phyloP scores from a whole-genome alignment of 2,113 vertebrate genomes.

The Suricata suricatta region DNA sequence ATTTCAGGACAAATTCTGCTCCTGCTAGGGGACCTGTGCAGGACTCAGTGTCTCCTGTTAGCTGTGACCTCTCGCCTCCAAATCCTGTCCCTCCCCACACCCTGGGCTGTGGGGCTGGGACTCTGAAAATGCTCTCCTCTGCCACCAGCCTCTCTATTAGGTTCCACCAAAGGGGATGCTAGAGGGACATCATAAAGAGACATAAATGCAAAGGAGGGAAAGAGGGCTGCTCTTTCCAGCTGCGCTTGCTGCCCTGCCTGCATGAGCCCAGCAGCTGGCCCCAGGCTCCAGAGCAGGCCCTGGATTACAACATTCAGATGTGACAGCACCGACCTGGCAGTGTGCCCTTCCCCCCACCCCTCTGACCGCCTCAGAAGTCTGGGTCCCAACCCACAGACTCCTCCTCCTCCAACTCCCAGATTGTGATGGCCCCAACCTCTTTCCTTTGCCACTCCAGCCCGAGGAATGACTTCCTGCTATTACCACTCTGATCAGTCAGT shows the following conservation, averaged over 20 bases:
- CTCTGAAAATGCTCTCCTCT: not conserved
- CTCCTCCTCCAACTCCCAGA: not conserved
- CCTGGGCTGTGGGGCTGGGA: not conserved
- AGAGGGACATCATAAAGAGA: not conserved
- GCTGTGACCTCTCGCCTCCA: not conserved
- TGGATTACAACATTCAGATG: not conserved
- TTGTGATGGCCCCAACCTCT: not conserved
- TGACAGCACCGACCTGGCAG: not conserved
- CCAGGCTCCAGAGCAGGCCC: not conserved
- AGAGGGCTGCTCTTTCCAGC: not conserved
- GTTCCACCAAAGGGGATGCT: not conserved
- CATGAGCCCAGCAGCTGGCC: not conserved
- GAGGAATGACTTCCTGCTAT: not conserved
- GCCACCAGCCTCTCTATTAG: not conserved
- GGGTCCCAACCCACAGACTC: not conserved
- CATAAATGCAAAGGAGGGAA: not conserved
- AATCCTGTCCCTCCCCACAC: no score
- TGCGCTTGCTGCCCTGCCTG: not conserved
- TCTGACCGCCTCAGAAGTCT: not conserved
- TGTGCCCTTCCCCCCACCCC: not conserved
- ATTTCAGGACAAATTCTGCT: not conserved
- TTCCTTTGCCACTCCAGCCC: not conserved
- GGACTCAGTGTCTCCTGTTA: not conserved
- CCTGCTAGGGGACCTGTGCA: not conserved
- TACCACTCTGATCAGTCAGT: not conserved